Conservation (phyloP, 2,797 vertebrate species). For the Acomys russatus region DNA sequence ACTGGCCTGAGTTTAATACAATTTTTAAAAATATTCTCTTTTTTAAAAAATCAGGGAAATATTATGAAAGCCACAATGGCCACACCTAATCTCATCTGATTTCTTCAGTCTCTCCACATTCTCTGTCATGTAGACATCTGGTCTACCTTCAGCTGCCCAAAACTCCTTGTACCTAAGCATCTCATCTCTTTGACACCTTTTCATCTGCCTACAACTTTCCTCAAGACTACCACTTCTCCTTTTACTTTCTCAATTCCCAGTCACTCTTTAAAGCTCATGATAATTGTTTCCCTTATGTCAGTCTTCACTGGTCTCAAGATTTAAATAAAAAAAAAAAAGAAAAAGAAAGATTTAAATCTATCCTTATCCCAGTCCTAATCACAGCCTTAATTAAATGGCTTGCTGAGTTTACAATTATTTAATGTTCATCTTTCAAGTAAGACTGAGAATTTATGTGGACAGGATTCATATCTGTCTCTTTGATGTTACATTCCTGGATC, state of each 20-base stretch:
- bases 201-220: neutral
- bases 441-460: neutral
- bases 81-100: neutral
- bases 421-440: neutral
- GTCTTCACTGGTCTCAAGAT: neutral
- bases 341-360: neutral
- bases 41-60: neutral
- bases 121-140: neutral
- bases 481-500: neutral
- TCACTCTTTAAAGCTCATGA: neutral
- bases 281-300: neutral
- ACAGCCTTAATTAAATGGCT: neutral
- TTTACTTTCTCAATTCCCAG: neutral
- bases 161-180: neutral
- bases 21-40: neutral
- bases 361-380: neutral
- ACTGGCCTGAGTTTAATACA: neutral
- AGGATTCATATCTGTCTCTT: neutral
- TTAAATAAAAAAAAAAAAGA: no score
- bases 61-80: neutral
- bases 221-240: neutral
- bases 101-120: neutral
- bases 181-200: neutral
- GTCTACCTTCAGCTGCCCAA: neutral
- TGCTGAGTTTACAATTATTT: neutral